Percentiles rank a stretch among this genome's conserved stretches.
phyloP scores from a whole-genome alignment of 1,140 invertebrate species.

The Eurosta solidaginis region DNA sequence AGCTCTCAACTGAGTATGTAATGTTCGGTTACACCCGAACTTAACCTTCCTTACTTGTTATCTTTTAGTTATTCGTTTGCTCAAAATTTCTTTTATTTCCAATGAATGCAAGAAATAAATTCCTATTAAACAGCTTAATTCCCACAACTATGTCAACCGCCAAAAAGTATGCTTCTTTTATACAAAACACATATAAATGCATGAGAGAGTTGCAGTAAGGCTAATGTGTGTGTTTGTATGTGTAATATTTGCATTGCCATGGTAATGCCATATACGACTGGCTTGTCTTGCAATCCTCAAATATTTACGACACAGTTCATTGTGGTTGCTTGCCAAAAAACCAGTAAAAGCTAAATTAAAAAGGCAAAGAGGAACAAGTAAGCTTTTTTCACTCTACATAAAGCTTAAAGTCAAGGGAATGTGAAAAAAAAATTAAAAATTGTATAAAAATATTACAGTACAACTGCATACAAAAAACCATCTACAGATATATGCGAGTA shows the following conservation, averaged over 20 bases:
- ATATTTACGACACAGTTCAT: slow-evolving; percentile 18
- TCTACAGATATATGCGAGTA: neutral
- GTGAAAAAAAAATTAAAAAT: neutral
- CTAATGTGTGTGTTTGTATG: neutral
- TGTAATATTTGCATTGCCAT: neutral
- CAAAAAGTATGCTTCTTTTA: neutral
- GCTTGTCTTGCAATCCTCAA: slow-evolving; percentile 7
- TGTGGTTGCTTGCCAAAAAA: slow-evolving; percentile 9
- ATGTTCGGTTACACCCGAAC: neutral
- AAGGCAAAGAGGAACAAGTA: neutral
- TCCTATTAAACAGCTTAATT: neutral
- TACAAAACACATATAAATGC: neutral
- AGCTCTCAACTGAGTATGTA: too few species aligned
- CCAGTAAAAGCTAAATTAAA: neutral
- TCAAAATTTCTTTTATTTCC: neutral
- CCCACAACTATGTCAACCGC: neutral
- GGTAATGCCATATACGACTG: neutral
- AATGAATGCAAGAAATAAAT: neutral
- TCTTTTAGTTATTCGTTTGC: neutral
- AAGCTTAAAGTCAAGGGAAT: neutral
- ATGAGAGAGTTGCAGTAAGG: neutral
- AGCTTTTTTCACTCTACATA: neutral
- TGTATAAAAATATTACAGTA: too few species aligned
- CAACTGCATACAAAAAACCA: neutral
- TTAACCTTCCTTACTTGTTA: neutral